These are phyloP conservation scores for Ypsolopha scabrella DNA, from an alignment of 2,888 invertebrate species.

Conservation along the genomic window DNA sequence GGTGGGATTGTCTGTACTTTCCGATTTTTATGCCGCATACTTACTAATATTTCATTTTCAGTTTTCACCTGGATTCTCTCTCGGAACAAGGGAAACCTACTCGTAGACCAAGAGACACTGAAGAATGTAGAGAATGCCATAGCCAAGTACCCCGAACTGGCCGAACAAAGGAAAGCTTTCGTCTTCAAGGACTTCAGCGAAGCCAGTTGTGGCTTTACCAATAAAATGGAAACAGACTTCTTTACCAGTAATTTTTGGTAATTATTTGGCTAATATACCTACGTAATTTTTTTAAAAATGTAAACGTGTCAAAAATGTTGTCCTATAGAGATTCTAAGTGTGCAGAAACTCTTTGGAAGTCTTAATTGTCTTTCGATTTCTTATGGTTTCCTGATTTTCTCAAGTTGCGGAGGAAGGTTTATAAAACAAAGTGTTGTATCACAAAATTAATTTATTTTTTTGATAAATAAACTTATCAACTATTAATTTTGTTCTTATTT, in stretches of 20 bases:
- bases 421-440: background rate
- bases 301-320: background rate
- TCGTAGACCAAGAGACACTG: conserved; percentile 26
- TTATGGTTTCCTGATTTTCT: too few relatives aligned
- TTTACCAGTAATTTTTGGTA: conserved; percentile 55
- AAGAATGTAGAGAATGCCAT: conserved; percentile 42
- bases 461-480: conserved; percentile 3
- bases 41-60: conserved; percentile 20
- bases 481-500: background rate
- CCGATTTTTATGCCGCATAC: too few relatives aligned
- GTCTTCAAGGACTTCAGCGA: conserved; percentile 49
- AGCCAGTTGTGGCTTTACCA: conserved; percentile 31
- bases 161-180: conserved; percentile 40
- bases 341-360: too few relatives aligned
- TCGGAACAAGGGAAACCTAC: conserved; percentile 37
- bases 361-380: too few relatives aligned
- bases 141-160: conserved; percentile 45
- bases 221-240: conserved; percentile 38
- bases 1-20: too few relatives aligned
- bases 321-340: background rate
- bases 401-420: too few relatives aligned
- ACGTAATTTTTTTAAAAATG: background rate
- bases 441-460: conserved; percentile 3
- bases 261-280: conserved; percentile 3
- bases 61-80: conserved; percentile 53